Base-by-base conservation (phyloP, 2,113 vertebrate species). In the Muntiacus reevesi region DNA sequence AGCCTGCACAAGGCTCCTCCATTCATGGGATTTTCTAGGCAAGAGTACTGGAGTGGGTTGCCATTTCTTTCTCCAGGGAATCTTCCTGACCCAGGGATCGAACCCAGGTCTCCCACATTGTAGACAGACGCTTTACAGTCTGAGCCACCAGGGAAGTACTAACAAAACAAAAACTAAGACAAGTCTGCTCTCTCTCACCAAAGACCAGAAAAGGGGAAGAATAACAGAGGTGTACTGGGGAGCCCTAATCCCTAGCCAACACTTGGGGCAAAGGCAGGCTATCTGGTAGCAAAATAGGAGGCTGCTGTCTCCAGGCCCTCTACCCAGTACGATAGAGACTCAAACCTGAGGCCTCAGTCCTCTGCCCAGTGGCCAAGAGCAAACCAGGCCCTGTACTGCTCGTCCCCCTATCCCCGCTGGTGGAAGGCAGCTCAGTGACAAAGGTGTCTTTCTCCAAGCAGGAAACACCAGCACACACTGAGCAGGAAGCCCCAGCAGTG, bases 341-440 rank as follows among this genome's bases (percentile, higher is more conserved):
- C 36, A 59, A 59, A 59, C 47, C 62, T 96, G 71, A 50, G 71
- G 79, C 36, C 50, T n/a, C 19, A 87, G 60, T 7, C 74, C 47
- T 71, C 40, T 57, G 19, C 25, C 60, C 76, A 59, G 40, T 5
- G 7, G 74, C 43, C 64, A 60, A 64, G 23, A 88, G 74, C n/a
- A 82, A 92, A 57, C 19, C 17, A 96, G 57, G 52, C 33, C 59
- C 50, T 47, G 28, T 67, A 47, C 14, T 79, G 84, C 60, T 43
- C 33, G 2, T 40, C 16, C n/a, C 9, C 25, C 6, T 11, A 74
- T 1, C 14, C 57, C 7, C 0, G 52, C 33, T 33, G 55, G 40
- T 36, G 13, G 40, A 57, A 92, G 94, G 74, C 40, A 83, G 84
- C 43, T 64, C 60, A 59, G 60, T 1, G 2, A 92, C 60, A 40